Evolutionary conservation across 2,113 vertebrate species (phyloP).

Genomic region (Nothobranchius kuhntae): DNA sequence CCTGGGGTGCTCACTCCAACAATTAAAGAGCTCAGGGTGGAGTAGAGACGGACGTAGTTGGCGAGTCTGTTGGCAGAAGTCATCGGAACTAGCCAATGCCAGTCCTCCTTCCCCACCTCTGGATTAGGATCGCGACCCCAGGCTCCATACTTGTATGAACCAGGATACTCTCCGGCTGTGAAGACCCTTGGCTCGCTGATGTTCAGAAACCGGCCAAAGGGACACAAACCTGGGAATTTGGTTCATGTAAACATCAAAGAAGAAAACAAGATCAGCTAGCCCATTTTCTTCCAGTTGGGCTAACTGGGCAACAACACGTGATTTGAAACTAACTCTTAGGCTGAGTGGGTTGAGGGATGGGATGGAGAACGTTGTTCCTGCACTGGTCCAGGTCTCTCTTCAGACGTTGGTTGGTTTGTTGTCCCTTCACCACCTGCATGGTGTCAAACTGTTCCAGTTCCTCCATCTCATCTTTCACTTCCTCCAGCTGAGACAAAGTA

Average conservation of each 20-base stretch:
- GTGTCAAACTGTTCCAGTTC: slow-evolving; percentile 69
- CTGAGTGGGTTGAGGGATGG: slow-evolving; percentile 24
- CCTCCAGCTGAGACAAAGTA: slow-evolving; percentile 55
- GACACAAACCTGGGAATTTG: slow-evolving; percentile 59
- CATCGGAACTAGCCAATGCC: slow-evolving; percentile 75
- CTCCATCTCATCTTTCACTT: slow-evolving; percentile 51
- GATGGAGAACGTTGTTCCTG: slow-evolving; percentile 5
- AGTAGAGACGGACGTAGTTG: slow-evolving; percentile 70
- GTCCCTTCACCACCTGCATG: slow-evolving; percentile 56
- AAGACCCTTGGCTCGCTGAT: slow-evolving; percentile 57
- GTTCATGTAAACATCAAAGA: background rate
- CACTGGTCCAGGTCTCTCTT: slow-evolving; percentile 68
- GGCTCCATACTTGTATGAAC: slow-evolving; percentile 68
- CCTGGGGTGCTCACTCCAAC: slow-evolving; percentile 58
- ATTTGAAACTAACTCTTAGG: slow-evolving; percentile 34
- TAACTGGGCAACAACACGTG: too few species aligned
- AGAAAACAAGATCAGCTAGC: background rate
- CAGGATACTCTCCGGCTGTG: slow-evolving; percentile 68
- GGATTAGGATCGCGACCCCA: slow-evolving; percentile 80
- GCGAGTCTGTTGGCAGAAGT: slow-evolving; percentile 59
- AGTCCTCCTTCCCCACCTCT: slow-evolving; percentile 67
- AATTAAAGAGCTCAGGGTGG: slow-evolving; percentile 66
- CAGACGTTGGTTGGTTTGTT: slow-evolving; percentile 62
- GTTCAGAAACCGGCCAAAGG: slow-evolving; percentile 58
- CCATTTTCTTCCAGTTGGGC: background rate